phyloP scores from a whole-genome alignment of 2,113 vertebrate genomes.

The Puffinus mauretanicus region DNA sequence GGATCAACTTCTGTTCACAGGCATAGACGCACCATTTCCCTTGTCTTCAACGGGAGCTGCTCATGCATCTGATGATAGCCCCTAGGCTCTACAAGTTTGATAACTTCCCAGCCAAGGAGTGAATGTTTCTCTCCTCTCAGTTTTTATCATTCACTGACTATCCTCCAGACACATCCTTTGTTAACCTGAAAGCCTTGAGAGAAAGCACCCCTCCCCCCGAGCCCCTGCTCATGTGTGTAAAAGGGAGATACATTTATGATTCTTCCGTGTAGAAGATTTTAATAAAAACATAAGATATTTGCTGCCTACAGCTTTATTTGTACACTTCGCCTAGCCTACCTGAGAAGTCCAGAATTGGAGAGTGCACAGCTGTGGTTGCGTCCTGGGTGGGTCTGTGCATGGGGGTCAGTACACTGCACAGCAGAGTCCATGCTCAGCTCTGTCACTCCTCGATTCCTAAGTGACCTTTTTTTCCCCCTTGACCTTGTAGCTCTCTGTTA shows the following conservation, averaged over 20 bases:
- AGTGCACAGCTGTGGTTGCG: fast-evolving
- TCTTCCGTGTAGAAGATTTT: not conserved
- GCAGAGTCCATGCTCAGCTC: not conserved
- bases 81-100: not conserved
- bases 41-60: not conserved
- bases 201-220: not conserved
- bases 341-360: not conserved
- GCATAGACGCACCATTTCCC: not conserved
- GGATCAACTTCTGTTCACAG: not conserved
- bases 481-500: not conserved
- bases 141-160: not conserved
- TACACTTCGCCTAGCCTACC: not conserved
- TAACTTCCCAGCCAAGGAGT: not conserved
- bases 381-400: not conserved
- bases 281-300: not conserved
- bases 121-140: not conserved
- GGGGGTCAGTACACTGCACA: not conserved
- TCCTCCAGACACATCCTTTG: not conserved
- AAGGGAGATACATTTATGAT: not conserved
- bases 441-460: not conserved
- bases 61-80: not conserved
- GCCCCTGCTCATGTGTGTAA: not conserved
- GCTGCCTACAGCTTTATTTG: not conserved
- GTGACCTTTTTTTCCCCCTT: fast-evolving
- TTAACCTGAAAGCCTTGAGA: not conserved